Conservation (phyloP, 2,113 vertebrate species). For the Sorex araneus region DNA sequence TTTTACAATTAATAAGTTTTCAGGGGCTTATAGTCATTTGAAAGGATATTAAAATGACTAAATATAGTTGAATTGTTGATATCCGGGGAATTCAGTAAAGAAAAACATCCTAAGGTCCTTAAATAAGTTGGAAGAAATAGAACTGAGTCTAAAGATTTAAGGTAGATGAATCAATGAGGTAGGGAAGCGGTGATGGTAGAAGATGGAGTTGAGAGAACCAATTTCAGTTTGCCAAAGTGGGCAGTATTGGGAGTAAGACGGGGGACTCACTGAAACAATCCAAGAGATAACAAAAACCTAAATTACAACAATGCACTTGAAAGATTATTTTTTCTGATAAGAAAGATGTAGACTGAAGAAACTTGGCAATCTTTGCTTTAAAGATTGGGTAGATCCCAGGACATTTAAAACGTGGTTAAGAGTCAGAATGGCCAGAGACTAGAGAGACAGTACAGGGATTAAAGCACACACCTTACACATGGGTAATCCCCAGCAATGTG, state of each 20-base stretch:
- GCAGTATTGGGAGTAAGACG: too few relatives aligned
- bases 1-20: background rate
- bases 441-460: too few relatives aligned
- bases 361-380: too few relatives aligned
- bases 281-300: too few relatives aligned
- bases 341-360: too few relatives aligned
- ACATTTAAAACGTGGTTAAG: background rate
- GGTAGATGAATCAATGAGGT: background rate
- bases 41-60: background rate
- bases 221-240: too few relatives aligned
- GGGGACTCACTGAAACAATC: too few relatives aligned
- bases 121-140: background rate
- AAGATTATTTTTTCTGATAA: too few relatives aligned
- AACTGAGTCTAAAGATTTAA: background rate
- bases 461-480: too few relatives aligned
- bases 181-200: background rate
- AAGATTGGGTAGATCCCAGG: background rate
- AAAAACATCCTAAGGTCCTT: background rate
- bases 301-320: too few relatives aligned
- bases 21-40: background rate
- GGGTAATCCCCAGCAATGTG: too few relatives aligned
- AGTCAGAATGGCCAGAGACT: background rate
- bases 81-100: background rate
- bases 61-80: background rate
- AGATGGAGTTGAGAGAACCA: background rate